Conservation (phyloP, 2,888 invertebrate genomes). For the Meloe dianella region DNA sequence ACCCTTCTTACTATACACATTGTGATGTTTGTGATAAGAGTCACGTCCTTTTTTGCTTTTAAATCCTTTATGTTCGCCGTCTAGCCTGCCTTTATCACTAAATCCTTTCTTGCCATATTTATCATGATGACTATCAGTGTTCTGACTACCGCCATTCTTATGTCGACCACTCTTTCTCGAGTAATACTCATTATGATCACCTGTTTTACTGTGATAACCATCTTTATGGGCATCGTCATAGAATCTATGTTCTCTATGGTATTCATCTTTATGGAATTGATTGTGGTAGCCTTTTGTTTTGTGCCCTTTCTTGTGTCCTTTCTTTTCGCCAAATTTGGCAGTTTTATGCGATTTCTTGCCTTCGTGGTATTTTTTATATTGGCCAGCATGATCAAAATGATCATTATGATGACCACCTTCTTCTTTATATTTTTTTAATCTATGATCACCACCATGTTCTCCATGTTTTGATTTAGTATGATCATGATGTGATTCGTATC, state of each 20-base stretch:
- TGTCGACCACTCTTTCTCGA: conserved; percentile 68
- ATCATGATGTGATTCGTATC: conserved; percentile 66
- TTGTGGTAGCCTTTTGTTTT: conserved; percentile 81
- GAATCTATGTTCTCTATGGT: conserved; percentile 79
- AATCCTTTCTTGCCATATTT: conserved; percentile 70
- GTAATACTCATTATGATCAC: conserved; percentile 71
- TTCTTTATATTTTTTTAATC: conserved; percentile 67
- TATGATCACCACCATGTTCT: conserved; percentile 65
- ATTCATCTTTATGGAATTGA: conserved; percentile 80
- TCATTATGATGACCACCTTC: conserved; percentile 69
- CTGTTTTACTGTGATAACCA: conserved; percentile 73
- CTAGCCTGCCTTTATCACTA: conserved; percentile 70
- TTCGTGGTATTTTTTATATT: conserved; percentile 71
- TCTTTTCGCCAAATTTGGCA: conserved; percentile 74
- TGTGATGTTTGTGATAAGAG: conserved; percentile 66
- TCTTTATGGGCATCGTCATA: conserved; percentile 77
- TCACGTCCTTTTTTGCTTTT: conserved; percentile 69
- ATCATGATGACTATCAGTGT: conserved; percentile 67
- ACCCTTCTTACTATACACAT: conserved; percentile 64
- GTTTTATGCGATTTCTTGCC: conserved; percentile 71
- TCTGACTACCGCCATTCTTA: conserved; percentile 70
- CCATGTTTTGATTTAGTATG: conserved; percentile 67
- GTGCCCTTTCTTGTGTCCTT: conserved; percentile 78
- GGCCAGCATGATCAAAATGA: conserved; percentile 69
- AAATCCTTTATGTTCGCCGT: conserved; percentile 70